Evolutionary conservation across 1,140 invertebrate genomes (phyloP), one percentile per base, ranked within the genome.

Genomic region (Brevipalpus yothersi): DNA sequence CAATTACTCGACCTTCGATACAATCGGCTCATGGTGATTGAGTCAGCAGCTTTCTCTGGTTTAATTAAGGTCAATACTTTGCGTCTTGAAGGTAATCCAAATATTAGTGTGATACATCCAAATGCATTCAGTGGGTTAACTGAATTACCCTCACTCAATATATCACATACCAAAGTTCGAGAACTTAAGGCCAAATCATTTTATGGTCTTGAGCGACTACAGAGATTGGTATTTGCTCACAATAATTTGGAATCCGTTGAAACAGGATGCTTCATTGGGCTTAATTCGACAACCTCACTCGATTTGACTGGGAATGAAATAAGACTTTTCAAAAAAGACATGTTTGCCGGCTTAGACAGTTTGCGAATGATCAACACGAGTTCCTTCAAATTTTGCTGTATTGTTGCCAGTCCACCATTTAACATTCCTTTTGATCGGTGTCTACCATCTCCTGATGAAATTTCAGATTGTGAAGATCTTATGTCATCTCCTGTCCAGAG

Each of bases 401-500:
- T 72, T 58, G 69, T 69, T 0, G 23, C 60, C 0, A 42, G 54
- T 9, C 58, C 62, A 12, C 49, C 49, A 51, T 51, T 51, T 51
- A 51, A 51, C n/a, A 68, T 68, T 2, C 56, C 60, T 8, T 58
- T 61, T 5, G 58, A 66, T 19, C 62, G 67, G 12, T 75, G 73
- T 58, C 64, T 64, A 13, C 73, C 73, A 2, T 65, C 68, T 42
- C 66, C 69, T 1, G 72, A 75, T 59, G 72, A 72, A 60, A 75
- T 75, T 55, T 75, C 73, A 0, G 74, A 72, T 23, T 75, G 74
- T 63, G 68, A 73, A 59, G 73, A 75, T 56, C 67, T 75, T 15
- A 73, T 75, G 73, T 70, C 70, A 51, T 74, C 72, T 61, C 65
- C 66, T 40, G 62, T 75, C 7, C 68, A 74, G 17, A 63, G 72